Percentiles rank a stretch among this genome's conserved stretches.
Evolutionary conservation across 2,888 invertebrate species (phyloP).

Genomic region (Mythimna vitellina): DNA sequence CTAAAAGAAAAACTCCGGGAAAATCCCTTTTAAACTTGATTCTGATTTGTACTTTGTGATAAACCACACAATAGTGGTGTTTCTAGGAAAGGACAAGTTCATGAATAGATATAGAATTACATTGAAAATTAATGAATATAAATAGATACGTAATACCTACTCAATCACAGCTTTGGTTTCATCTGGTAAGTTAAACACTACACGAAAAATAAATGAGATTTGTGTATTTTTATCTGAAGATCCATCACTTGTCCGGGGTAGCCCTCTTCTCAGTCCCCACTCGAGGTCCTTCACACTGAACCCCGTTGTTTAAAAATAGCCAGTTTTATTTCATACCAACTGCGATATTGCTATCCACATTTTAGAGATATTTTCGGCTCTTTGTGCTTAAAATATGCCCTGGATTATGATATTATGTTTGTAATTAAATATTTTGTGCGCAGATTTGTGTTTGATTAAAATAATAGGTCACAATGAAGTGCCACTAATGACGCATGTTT

Average conservation of each 20-base stretch:
- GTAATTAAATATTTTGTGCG: slow-evolving; percentile 31
- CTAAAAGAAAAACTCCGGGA: slow-evolving; percentile 6
- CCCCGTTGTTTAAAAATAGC: slow-evolving; percentile 47
- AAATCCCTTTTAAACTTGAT: slow-evolving; percentile 15
- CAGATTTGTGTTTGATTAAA: slow-evolving; percentile 42
- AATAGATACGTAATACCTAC: not conserved
- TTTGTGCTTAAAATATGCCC: slow-evolving; percentile 27
- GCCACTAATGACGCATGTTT: slow-evolving; percentile 55
- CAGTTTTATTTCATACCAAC: slow-evolving; percentile 29
- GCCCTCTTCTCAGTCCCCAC: slow-evolving; percentile 30
- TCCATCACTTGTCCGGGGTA: slow-evolving; percentile 35
- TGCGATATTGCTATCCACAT: slow-evolving; percentile 29
- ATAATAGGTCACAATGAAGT: slow-evolving; percentile 48
- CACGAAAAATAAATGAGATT: slow-evolving; percentile 28
- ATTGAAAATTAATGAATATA: not conserved
- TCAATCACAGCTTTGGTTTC: not conserved
- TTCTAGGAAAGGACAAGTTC: not conserved
- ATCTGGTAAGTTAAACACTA: slow-evolving; percentile 12
- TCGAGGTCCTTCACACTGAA: slow-evolving; percentile 30
- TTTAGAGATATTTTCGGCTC: slow-evolving; percentile 28
- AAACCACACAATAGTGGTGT: not conserved
- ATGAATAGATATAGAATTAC: not conserved
- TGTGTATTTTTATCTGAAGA: slow-evolving; percentile 43
- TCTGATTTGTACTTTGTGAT: slow-evolving; percentile 1
- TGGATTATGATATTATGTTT: slow-evolving; percentile 25